These are phyloP conservation scores for Lithobates pipiens DNA, from an alignment of 2,797 vertebrate species.

Conservation along the genomic window DNA sequence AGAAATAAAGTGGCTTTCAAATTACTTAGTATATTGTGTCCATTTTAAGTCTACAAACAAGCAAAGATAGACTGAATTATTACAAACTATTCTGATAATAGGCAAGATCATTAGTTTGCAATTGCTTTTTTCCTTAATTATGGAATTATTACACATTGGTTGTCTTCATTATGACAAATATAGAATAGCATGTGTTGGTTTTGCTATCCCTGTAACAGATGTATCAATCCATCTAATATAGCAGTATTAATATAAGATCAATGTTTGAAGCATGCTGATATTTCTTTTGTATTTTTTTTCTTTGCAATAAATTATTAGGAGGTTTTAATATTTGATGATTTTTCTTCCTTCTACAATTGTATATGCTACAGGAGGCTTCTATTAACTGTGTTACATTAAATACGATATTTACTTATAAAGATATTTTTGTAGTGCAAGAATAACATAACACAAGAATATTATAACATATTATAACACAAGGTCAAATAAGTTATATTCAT, in stretches of 20 bases:
- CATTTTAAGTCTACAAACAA: constrained; percentile 65
- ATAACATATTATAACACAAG: too few species aligned
- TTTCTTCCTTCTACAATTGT: background rate
- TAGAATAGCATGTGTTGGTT: constrained; percentile 29
- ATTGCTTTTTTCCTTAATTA: constrained; percentile 58
- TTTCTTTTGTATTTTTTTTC: constrained; percentile 20
- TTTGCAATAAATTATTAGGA: background rate
- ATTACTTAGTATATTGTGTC: constrained; percentile 65
- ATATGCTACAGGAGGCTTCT: background rate
- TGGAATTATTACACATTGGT: constrained; percentile 4
- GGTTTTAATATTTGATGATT: background rate
- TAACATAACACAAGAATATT: too few species aligned
- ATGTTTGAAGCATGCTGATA: constrained; percentile 36
- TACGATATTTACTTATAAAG: background rate
- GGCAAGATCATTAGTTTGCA: constrained; percentile 57
- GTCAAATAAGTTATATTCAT: too few species aligned
- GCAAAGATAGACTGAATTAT: constrained; percentile 61
- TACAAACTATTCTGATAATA: constrained; percentile 55
- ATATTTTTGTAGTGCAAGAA: background rate
- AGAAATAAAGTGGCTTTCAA: constrained; percentile 66
- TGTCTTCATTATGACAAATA: constrained; percentile 59
- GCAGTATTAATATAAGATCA: constrained; percentile 37
- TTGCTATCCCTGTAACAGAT: constrained; percentile 17
- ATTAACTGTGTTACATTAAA: background rate
- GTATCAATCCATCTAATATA: constrained; percentile 23